Percentiles rank a stretch among this genome's conserved stretches.
phyloP scores from a whole-genome alignment of 2,888 invertebrate species.

The Cephonodes hylas region DNA sequence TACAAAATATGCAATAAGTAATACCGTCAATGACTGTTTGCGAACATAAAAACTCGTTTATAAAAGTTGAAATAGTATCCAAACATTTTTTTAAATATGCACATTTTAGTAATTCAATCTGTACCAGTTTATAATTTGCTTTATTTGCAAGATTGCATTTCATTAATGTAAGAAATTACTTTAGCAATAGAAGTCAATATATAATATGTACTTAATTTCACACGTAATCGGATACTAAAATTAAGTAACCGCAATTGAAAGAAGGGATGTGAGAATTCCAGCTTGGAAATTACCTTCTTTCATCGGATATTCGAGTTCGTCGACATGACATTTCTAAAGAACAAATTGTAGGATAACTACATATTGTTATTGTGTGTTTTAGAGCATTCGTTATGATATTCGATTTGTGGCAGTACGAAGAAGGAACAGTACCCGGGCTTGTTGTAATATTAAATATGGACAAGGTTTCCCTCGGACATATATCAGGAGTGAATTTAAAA shows the following conservation, averaged over 20 bases:
- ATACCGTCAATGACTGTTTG: too few species aligned
- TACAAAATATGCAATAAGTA: not conserved
- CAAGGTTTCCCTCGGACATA: conserved; percentile 83
- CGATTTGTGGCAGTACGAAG: conserved; percentile 67
- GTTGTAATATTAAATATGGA: conserved; percentile 84
- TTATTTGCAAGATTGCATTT: not conserved
- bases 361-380: conserved; percentile 22
- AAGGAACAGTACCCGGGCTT: conserved; percentile 82
- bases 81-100: too few species aligned
- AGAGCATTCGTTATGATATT: conserved; percentile 60
- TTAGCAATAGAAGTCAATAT: too few species aligned
- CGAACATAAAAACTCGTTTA: too few species aligned
- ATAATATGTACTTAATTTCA: too few species aligned
- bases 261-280: not conserved
- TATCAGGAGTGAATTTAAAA: conserved; percentile 82
- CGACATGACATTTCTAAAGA: not conserved
- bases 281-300: not conserved
- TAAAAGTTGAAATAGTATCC: too few species aligned
- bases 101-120: too few species aligned
- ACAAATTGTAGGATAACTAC: not conserved
- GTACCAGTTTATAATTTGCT: not conserved
- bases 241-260: not conserved
- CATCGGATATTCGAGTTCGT: not conserved
- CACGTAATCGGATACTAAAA: not conserved
- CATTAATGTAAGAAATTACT: not conserved